These are phyloP conservation scores for Mus pahari DNA, from an alignment of 2,113 vertebrate species.

Conservation along the genomic window DNA sequence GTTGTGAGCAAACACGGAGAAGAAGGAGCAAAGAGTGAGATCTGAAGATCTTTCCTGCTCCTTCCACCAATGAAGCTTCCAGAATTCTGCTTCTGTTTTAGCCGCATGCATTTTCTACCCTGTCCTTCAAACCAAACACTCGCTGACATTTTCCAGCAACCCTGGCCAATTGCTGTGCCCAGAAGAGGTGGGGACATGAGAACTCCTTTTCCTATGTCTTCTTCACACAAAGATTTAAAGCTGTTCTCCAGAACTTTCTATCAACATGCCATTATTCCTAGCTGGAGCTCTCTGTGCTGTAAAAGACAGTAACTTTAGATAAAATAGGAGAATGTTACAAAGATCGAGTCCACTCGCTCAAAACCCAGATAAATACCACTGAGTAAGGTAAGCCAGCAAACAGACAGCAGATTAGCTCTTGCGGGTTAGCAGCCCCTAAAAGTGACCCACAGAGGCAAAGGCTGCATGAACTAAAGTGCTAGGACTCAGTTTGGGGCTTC, in stretches of 20 bases:
- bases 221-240: background rate
- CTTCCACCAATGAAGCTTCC: background rate
- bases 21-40: background rate
- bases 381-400: background rate
- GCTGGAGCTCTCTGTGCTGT: background rate
- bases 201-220: background rate
- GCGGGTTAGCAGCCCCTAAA: background rate
- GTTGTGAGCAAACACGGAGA: background rate
- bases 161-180: background rate
- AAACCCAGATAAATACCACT: background rate
- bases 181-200: background rate
- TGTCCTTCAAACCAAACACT: slow-evolving; percentile 12
- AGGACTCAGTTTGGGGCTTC: background rate
- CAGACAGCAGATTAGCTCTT: background rate
- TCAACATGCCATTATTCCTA: no score
- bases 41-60: background rate
- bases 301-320: background rate
- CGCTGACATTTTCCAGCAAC: background rate
- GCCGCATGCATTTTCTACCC: background rate
- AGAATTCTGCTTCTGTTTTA: background rate
- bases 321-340: background rate
- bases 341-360: background rate
- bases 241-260: background rate
- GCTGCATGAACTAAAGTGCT: background rate
- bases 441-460: background rate